Evolutionary conservation across 2,113 vertebrate genomes (phyloP), one percentile per base, ranked within the genome.

Genomic region (Anoplopoma fimbria): DNA sequence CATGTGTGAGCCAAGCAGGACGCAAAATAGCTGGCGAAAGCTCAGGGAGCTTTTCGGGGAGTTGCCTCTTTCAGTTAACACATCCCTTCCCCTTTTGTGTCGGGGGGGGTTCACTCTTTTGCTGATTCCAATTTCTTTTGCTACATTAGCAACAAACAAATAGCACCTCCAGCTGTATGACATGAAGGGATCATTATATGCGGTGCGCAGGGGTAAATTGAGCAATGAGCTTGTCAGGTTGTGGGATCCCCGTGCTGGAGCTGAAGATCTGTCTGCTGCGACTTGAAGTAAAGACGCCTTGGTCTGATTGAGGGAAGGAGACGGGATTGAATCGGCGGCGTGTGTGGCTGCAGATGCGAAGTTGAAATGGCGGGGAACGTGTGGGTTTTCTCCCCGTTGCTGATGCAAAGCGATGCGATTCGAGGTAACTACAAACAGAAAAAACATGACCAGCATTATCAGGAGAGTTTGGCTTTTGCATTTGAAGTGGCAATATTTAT

Each of bases 71-170:
- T 74, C 86, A 63, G 69, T 83, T 67, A 91, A 86, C 83, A 80
- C 79, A 88, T 78, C 77, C 68, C 85, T 88, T 91, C 74, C 69
- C 74, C 80, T 87, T n/a, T 85, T 77, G 58, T 89, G 74, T 90
- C 69, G 23, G 55, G 73, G 87, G 87, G 89, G 87, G 90, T 88
- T 84, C 36, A 83, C 65, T 77, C 79, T 84, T 90, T 79, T 74
- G 78, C 79, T 90, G 82, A 89, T 88, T 84, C 77, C 55, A 81
- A 64, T 74, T 73, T 83, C 79, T 80, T 88, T 81, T 64, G 38
- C 70, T 75, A 81, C 83, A 90, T 90, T 90, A 87, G 86, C 81
- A 78, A 69, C 82, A 89, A 87, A 88, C 83, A 93, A 91, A 90
- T 78, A 88, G 61, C 65, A 82, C 86, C 89, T 85, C 77, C 82